phyloP scores from a whole-genome alignment of 2,888 invertebrate genomes.

The Lordiphosa andalusiaca region DNA sequence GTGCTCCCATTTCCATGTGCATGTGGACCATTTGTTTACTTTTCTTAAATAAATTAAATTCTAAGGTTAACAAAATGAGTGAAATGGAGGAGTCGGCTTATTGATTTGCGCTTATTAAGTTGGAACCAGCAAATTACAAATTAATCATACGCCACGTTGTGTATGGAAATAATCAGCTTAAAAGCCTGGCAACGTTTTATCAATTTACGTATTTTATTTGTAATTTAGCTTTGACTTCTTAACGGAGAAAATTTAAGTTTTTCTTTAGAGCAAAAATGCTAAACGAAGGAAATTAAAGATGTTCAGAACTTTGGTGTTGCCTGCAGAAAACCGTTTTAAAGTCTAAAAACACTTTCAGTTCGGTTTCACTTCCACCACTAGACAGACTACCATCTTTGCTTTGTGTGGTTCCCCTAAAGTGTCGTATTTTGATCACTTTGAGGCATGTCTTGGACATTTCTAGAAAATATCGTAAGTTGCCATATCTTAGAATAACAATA shows the following conservation, averaged over 20 bases:
- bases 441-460: no score
- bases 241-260: not conserved
- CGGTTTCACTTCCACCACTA: no score
- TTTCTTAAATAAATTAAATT: slow-evolving; percentile 5
- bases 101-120: slow-evolving; percentile 12
- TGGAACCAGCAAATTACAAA: slow-evolving; percentile 14
- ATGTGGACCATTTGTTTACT: slow-evolving; percentile 12
- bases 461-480: no score
- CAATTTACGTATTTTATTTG: slow-evolving; percentile 7
- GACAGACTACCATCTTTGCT: no score
- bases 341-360: no score
- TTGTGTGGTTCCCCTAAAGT: no score
- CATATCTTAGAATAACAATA: no score
- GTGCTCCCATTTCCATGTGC: slow-evolving; percentile 31
- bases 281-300: no score
- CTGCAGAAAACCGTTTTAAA: no score
- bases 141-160: slow-evolving; percentile 47
- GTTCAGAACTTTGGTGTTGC: no score
- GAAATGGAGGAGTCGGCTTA: not conserved
- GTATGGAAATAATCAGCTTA: slow-evolving; percentile 37
- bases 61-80: not conserved
- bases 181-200: slow-evolving; percentile 45
- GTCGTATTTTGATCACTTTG: no score
- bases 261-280: no score
- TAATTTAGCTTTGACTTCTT: slow-evolving; percentile 6